Evolutionary conservation across 2,888 invertebrate genomes (phyloP), one percentile per base, ranked within the genome.

Genomic region (Azorinus chamasolen): DNA sequence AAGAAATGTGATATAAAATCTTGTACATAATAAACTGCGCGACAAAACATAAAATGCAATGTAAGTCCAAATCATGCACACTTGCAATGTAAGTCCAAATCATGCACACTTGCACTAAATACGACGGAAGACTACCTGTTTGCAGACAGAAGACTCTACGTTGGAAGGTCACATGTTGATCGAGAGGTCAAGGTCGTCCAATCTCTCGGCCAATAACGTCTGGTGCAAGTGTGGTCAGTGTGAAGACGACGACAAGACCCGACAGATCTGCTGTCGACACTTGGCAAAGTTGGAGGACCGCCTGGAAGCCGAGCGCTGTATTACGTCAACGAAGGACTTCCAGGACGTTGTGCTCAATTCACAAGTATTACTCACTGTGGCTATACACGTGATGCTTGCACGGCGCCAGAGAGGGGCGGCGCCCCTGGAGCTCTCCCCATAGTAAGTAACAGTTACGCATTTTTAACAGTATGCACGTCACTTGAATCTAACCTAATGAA

Each of bases 221-320:
- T 85, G 85, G 83, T 85, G 85, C 50, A 84, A 84, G 39, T 85
- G 85, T 64, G 83, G 83, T 12, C 83, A 85, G n/a, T 85, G 85
- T 68, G 85, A 85, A 27, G 85, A 79, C 22, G 57, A 73, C 1
- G 83, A 83, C 27, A 39, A n/a, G 2, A 51, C 64, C n/a, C 68
- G 76, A 53, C 64, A 76, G 22, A 73, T 84, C 1, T 85, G 85
- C 55, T 85, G 85, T 71, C 79, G 85, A 25, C 83, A 85, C 48
- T 73, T 85, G 22, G 83, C 79, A 25, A 83, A 84, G 37, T 64
- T 84, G 37, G 81, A 77, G 14, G 83, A 84, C 46, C 72, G 81
- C 14, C 61, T 83, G 22, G 83, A 85, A 10, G 73, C 73, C 0
- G 83, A 81, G 50, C 77, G 73, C 18, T 85, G 85, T 61, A 83